Percentiles rank a stretch among this genome's conserved stretches.
Conservation (phyloP, 2,113 vertebrate genomes). For the Gallinago jamesoni region DNA sequence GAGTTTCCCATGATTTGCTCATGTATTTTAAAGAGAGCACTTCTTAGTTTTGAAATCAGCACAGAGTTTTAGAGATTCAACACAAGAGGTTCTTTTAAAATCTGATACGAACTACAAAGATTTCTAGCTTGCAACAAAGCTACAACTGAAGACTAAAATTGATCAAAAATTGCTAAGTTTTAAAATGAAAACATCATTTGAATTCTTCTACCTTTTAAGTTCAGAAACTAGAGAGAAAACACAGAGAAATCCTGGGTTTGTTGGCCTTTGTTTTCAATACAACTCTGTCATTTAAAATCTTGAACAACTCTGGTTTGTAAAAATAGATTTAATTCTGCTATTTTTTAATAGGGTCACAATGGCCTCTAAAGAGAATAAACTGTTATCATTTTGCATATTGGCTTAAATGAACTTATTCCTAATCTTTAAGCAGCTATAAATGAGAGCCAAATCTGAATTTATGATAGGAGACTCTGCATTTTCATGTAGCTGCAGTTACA, state of each 20-base stretch:
- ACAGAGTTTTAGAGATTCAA: not conserved
- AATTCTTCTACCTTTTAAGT: not conserved
- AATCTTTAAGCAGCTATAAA: not conserved
- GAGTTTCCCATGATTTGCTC: not conserved
- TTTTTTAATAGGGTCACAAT: accelerated
- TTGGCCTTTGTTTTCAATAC: not conserved
- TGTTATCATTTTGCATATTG: not conserved
- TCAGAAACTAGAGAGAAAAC: not conserved
- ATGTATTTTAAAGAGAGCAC: not conserved
- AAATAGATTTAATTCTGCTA: not conserved
- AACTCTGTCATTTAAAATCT: not conserved
- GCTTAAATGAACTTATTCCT: slow-evolving; percentile 7
- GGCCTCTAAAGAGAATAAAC: not conserved
- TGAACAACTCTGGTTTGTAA: not conserved
- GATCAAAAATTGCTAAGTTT: not conserved
- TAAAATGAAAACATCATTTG: not conserved
- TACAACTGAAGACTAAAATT: not conserved
- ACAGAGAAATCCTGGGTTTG: not conserved
- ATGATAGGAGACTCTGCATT: not conserved
- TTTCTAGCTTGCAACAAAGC: not conserved
- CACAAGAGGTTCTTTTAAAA: not conserved
- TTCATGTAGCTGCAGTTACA: not conserved
- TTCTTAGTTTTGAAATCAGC: not conserved
- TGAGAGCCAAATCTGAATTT: not conserved
- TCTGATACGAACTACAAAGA: not conserved